Evolutionary conservation across 2,113 vertebrate species (phyloP), one percentile per base, ranked within the genome.

Genomic region (Zosterops pallidus): DNA sequence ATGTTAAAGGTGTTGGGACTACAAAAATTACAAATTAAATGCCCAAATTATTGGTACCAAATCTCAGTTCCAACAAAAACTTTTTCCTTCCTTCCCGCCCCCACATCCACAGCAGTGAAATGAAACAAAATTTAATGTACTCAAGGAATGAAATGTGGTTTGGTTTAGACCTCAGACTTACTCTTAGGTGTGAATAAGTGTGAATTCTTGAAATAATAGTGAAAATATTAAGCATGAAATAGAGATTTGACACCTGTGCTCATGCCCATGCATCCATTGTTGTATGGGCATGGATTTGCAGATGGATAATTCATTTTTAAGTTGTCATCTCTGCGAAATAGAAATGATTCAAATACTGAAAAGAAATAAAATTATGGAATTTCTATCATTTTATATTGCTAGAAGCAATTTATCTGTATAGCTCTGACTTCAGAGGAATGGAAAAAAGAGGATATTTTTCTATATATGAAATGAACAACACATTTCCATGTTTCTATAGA

Each of bases 301-400:
- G 42, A 16, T 46, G 12, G 19, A 5, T 5, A 17, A 16, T 26
- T 70, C 14, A 13, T 31, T 86, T 78, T 53, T 5, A 10, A 53
- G 9, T 52, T 26, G 69, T 12, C 9, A 9, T 59, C 4, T 39
- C 24, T 57, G 31, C 21, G 29, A 80, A 85, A 57, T 5, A n/a
- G 24, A 20, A 53, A 31, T 49, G 1, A 44, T 19, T 94, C 3
- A 35, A 65, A 49, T 35, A 8, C 6, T 69, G 31, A 22, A 74
- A 74, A 47, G 1, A 49, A 50, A 25, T 25, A 9, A 52, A 60
- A 37, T 33, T 1, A 14, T 0, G 17, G 31, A 4, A 1, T 35
- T 59, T 53, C 76, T 31, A 14, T 42, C 1, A 26, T 76, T 35
- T 70, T 67, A 2, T 14, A 12, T 13, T 57, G 5, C 63, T 71